phyloP scores from a whole-genome alignment of 2,888 invertebrate species.

The Papilio gigon region DNA sequence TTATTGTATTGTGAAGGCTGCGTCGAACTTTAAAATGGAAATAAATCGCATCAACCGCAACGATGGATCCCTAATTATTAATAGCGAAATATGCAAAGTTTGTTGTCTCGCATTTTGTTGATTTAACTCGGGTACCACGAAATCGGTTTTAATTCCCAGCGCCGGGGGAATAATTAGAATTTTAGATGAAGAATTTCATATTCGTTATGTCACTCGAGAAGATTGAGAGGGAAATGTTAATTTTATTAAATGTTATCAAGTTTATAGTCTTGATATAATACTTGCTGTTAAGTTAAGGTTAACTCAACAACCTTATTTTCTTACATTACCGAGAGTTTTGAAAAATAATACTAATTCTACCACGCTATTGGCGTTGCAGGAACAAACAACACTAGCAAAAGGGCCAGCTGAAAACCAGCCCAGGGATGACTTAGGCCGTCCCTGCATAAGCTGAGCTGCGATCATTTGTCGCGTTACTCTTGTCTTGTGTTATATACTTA shows the following conservation, averaged over 20 bases:
- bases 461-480: too few relatives aligned
- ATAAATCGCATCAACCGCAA: constrained; percentile 65
- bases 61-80: constrained; percentile 66
- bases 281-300: constrained; percentile 14
- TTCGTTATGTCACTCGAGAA: constrained; percentile 56
- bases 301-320: constrained; percentile 6
- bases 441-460: too few relatives aligned
- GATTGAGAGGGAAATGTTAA: constrained; percentile 57
- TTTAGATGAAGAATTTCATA: constrained; percentile 74
- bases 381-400: too few relatives aligned
- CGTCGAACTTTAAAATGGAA: constrained; percentile 54
- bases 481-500: too few relatives aligned
- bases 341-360: too few relatives aligned
- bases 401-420: too few relatives aligned
- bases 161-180: constrained; percentile 68
- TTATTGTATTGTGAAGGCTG: constrained; percentile 18
- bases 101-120: constrained; percentile 74
- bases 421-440: too few relatives aligned
- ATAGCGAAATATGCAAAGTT: constrained; percentile 77
- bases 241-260: constrained; percentile 50
- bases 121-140: constrained; percentile 56
- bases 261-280: constrained; percentile 32
- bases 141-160: constrained; percentile 56
- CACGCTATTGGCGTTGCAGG: too few relatives aligned
- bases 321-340: background rate